Conservation (phyloP, 1,140 invertebrate species). For the Streblospio benedicti region DNA sequence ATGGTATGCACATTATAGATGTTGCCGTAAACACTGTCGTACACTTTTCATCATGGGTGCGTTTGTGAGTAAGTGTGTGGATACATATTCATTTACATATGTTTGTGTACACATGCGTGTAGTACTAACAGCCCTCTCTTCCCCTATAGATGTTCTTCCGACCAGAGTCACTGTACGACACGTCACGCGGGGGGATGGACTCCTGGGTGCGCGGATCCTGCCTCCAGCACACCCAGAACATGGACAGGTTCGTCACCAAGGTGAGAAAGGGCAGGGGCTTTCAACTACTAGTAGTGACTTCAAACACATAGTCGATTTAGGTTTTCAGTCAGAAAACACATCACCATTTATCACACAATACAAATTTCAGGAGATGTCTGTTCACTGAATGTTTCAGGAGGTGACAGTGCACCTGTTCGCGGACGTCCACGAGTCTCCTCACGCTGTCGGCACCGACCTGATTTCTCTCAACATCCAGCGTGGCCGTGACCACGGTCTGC, state of each 20-base stretch:
- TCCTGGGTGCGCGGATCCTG: background rate
- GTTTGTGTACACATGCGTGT: too few species aligned
- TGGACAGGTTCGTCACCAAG: conserved; percentile 4
- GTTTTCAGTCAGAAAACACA: too few species aligned
- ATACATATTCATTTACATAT: too few species aligned
- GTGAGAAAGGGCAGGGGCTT: too few species aligned
- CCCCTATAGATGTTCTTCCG: background rate
- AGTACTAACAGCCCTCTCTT: too few species aligned
- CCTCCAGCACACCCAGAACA: background rate
- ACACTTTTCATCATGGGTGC: too few species aligned
- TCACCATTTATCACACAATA: too few species aligned
- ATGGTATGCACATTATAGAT: too few species aligned
- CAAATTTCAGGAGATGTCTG: too few species aligned
- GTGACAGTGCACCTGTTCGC: conserved; percentile 12
- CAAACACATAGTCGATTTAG: background rate
- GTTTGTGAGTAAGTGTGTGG: too few species aligned
- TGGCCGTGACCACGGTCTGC: conserved; percentile 13
- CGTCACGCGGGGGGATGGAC: background rate
- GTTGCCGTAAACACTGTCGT: too few species aligned
- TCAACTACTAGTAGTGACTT: too few species aligned
- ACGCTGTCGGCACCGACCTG: conserved; percentile 8
- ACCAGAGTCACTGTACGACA: background rate
- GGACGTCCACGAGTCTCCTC: conserved; percentile 1
- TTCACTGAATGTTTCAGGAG: conserved; percentile 2
- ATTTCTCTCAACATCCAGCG: conserved; percentile 13